A percentile compares a stretch with the other conserved stretches of the same genome.
Conservation (phyloP, 2,113 vertebrate species). For the Recurvirostra avosetta region DNA sequence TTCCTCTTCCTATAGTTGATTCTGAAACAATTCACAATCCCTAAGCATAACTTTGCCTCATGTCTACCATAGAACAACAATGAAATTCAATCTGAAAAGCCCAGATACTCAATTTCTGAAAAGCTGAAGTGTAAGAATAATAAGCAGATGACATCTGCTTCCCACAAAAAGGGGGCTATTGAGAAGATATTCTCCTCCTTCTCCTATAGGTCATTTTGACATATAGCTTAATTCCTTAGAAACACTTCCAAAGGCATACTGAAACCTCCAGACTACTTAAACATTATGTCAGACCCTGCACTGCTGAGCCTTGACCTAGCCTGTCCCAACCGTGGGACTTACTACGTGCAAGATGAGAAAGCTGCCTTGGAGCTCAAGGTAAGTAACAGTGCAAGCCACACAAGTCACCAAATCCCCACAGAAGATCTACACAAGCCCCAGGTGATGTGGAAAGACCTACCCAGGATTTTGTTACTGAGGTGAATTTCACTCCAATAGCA, state of each 20-base stretch:
- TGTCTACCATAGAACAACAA: background rate
- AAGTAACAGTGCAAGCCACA: background rate
- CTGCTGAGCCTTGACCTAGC: background rate
- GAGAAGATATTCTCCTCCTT: background rate
- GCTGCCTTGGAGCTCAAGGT: background rate
- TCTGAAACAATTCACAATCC: background rate
- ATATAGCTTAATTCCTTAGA: background rate
- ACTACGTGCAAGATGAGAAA: fast-evolving
- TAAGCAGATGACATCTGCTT: background rate
- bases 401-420: background rate
- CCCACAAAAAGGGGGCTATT: background rate
- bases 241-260: background rate
- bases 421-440: background rate
- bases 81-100: background rate
- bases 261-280: background rate
- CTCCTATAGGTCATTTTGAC: background rate
- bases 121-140: background rate
- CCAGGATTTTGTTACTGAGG: background rate
- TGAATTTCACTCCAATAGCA: background rate
- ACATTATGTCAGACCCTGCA: background rate
- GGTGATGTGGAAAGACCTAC: background rate
- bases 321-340: background rate
- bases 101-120: background rate
- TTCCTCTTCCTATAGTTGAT: background rate
- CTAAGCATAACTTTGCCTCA: background rate